phyloP scores from a whole-genome alignment of 2,888 invertebrate genomes.

The Kuschelorhynchus macadamiae region DNA sequence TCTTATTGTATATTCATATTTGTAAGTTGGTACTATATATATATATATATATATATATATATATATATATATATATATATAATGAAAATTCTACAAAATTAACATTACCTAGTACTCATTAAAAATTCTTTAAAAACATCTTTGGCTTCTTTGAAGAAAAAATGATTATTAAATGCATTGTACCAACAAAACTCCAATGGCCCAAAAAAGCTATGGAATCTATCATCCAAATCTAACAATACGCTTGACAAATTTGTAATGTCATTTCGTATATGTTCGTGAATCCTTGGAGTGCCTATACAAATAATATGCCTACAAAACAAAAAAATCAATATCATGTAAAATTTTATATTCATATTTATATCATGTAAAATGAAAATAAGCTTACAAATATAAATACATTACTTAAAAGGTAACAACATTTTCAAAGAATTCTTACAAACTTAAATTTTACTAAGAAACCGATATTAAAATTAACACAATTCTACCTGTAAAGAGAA shows the following conservation, averaged over 20 bases:
- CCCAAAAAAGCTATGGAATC: constrained; percentile 78
- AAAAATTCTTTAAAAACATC: constrained; percentile 76
- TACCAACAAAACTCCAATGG: constrained; percentile 82
- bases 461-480: too few species aligned
- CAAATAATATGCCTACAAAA: constrained; percentile 81
- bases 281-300: constrained; percentile 87
- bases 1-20: too few species aligned
- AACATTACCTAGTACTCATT: constrained; percentile 70
- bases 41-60: neutral
- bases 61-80: neutral
- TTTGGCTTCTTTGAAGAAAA: constrained; percentile 78
- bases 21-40: too few species aligned
- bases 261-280: constrained; percentile 75
- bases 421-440: too few species aligned
- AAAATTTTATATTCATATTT: too few species aligned
- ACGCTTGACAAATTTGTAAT: constrained; percentile 72
- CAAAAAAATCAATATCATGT: constrained; percentile 25
- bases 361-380: too few species aligned
- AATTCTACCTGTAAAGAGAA: too few species aligned
- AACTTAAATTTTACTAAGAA: too few species aligned
- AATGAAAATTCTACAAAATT: neutral
- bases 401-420: too few species aligned
- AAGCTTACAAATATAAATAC: too few species aligned
- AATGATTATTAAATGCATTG: constrained; percentile 92
- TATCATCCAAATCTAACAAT: constrained; percentile 85